Evolutionary conservation across 2,797 vertebrate genomes (phyloP).

Genomic region (Pangasius macronema): DNA sequence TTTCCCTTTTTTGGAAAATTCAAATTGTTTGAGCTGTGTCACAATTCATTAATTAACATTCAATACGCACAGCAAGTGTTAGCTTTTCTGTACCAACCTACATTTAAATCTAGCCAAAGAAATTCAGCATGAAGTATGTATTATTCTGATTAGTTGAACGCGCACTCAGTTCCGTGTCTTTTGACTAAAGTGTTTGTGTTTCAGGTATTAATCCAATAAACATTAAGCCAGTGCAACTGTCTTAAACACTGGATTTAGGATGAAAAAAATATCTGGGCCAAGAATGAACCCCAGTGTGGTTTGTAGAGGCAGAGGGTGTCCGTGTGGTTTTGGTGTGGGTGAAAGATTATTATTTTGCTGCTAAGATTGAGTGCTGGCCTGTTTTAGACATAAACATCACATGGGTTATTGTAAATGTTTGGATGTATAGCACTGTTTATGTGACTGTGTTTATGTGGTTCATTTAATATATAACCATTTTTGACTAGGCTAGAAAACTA

Average conservation of each 20-base stretch:
- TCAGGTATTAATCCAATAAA: background rate
- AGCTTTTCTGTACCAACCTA: background rate
- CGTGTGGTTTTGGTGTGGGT: constrained; percentile 12
- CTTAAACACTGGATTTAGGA: background rate
- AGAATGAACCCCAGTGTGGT: constrained; percentile 9
- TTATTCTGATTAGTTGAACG: background rate
- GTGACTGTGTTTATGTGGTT: background rate
- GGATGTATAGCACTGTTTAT: constrained; percentile 14
- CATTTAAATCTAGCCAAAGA: background rate
- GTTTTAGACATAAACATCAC: constrained; percentile 8
- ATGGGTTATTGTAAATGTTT: constrained; percentile 8
- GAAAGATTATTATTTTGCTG: constrained; percentile 11
- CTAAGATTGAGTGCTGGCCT: background rate
- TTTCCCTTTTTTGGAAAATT: background rate
- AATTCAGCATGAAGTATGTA: background rate
- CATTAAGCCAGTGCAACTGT: background rate
- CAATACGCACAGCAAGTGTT: background rate
- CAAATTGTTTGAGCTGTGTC: background rate
- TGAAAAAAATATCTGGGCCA: background rate
- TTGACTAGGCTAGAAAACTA: background rate
- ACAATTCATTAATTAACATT: background rate
- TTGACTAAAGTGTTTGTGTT: background rate
- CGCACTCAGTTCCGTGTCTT: background rate
- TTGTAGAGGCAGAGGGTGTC: background rate
- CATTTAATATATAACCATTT: background rate